Evolutionary conservation across 1,140 invertebrate genomes (phyloP).

Genomic region (Trypoxylus dichotomus): DNA sequence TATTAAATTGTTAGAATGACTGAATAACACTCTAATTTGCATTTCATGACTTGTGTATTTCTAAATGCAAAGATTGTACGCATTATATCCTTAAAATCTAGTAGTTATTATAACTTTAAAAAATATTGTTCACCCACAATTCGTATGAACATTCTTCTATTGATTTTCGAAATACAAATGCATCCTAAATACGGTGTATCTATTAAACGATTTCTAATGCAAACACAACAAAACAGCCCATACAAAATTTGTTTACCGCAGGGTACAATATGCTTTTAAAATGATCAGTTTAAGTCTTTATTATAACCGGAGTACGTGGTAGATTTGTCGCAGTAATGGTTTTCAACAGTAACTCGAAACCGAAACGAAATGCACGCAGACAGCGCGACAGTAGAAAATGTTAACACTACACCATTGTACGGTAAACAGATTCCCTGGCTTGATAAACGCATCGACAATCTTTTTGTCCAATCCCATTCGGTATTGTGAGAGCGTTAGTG

Average conservation of each 20-base stretch:
- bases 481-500: not conserved
- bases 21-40: too few relatives aligned
- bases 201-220: not conserved
- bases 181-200: not conserved
- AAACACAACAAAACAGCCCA: not conserved
- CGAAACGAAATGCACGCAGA: slow-evolving; percentile 6
- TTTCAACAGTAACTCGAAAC: slow-evolving; percentile 19
- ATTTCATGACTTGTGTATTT: too few relatives aligned
- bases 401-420: slow-evolving; percentile 18
- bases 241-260: not conserved
- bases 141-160: too few relatives aligned
- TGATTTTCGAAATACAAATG: too few relatives aligned
- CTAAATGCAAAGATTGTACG: too few relatives aligned
- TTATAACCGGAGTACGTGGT: slow-evolving; percentile 6
- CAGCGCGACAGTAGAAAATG: not conserved
- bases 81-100: too few relatives aligned
- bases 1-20: too few relatives aligned
- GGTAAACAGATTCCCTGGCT: slow-evolving; percentile 5
- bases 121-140: too few relatives aligned
- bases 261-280: not conserved
- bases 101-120: too few relatives aligned
- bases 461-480: slow-evolving; percentile 23
- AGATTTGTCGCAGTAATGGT: slow-evolving; percentile 6
- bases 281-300: not conserved
- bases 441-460: slow-evolving; percentile 9